A percentile compares a stretch with the other conserved stretches of the same genome.
Evolutionary conservation across 1,140 invertebrate species (phyloP).

Genomic region (Aphidius ervi): DNA sequence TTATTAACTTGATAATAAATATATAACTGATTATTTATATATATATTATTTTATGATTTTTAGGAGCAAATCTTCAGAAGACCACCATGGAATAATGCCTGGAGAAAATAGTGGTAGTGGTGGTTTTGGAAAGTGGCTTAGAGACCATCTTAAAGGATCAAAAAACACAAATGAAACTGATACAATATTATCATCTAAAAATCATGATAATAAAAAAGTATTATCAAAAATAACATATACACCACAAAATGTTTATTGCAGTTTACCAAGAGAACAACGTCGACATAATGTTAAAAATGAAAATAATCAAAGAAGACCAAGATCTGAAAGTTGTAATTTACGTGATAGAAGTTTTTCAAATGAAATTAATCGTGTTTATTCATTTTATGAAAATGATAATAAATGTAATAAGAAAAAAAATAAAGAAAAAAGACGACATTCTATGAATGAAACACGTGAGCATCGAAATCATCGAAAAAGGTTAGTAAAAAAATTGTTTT

Average conservation of each 20-base stretch:
- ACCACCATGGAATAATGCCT: conserved; percentile 5
- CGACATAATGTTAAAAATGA: conserved; percentile 29
- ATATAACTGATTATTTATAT: too few species aligned
- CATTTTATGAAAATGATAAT: conserved; percentile 42
- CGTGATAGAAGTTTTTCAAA: conserved; percentile 32
- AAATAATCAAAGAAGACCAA: conserved; percentile 32
- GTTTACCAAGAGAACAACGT: conserved; percentile 40
- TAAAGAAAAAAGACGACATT: conserved; percentile 42
- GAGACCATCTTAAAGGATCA: conserved; percentile 43
- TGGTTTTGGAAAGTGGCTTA: conserved; percentile 45
- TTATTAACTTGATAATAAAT: too few species aligned
- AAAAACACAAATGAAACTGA: conserved; percentile 22
- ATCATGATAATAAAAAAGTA: conserved; percentile 34
- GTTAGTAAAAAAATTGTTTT: conserved; percentile 29
- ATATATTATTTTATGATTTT: conserved; percentile 1
- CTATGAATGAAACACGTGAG: conserved; percentile 41
- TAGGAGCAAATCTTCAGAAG: conserved; percentile 28
- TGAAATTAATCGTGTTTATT: conserved; percentile 35
- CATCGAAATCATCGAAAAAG: conserved; percentile 37
- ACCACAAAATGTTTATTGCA: conserved; percentile 46
- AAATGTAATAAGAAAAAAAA: conserved; percentile 39
- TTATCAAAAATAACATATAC: conserved; percentile 35
- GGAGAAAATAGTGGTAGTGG: conserved; percentile 28
- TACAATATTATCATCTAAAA: conserved; percentile 27
- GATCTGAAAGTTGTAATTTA: conserved; percentile 26